Conservation (phyloP, 2,797 vertebrate genomes). For the Gymnoscopelus microlampas region DNA sequence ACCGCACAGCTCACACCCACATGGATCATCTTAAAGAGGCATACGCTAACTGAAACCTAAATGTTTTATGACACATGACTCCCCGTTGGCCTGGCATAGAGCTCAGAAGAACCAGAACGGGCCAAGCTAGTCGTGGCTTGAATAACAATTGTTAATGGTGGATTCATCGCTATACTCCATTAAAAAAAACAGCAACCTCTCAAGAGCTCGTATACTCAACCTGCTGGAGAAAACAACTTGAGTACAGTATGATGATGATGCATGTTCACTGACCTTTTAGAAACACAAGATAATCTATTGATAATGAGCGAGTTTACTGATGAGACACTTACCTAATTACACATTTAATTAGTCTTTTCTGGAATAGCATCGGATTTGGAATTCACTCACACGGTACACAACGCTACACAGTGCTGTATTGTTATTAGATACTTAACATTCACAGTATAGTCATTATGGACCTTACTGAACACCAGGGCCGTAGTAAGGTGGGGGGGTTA, state of each 20-base stretch:
- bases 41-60: constrained; percentile 18
- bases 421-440: too few relatives aligned
- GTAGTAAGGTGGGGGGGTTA: too few relatives aligned
- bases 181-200: neutral
- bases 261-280: too few relatives aligned
- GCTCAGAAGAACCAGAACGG: constrained; percentile 26
- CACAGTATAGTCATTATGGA: too few relatives aligned
- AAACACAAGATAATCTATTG: neutral
- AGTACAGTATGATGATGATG: too few relatives aligned
- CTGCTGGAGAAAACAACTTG: too few relatives aligned
- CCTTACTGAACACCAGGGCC: too few relatives aligned
- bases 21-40: constrained; percentile 30
- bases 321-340: neutral
- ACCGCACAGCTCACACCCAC: constrained; percentile 13
- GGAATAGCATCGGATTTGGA: too few relatives aligned
- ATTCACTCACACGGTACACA: too few relatives aligned
- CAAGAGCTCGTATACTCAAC: neutral
- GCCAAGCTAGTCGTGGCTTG: constrained; percentile 4
- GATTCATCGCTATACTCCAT: constrained; percentile 11
- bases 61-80: constrained; percentile 26
- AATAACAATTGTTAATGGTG: constrained; percentile 15
- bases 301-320: neutral
- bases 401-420: too few relatives aligned
- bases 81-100: constrained; percentile 22
- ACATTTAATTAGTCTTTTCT: too few relatives aligned